A percentile compares a stretch with the other conserved stretches of the same genome.
These are phyloP conservation scores for Amphiprion ocellaris DNA, from an alignment of 2,113 vertebrate species.

Conservation along the genomic window DNA sequence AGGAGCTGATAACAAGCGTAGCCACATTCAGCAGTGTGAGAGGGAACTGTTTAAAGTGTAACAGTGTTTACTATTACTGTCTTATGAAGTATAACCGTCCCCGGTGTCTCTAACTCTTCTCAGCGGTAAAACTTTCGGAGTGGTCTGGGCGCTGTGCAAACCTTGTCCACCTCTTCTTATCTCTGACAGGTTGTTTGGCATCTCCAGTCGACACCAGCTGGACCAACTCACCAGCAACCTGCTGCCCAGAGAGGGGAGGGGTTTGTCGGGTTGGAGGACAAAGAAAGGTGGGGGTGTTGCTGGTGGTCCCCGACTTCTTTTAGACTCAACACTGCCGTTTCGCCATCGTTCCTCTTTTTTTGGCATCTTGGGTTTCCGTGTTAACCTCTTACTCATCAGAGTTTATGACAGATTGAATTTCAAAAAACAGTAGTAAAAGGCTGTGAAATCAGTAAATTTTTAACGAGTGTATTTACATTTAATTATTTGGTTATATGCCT, in stretches of 20 bases:
- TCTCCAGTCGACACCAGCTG: constrained; percentile 79
- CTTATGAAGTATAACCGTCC: constrained; percentile 38
- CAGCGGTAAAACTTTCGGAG: constrained; percentile 37
- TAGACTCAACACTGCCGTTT: background rate
- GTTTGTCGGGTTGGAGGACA: constrained; percentile 41
- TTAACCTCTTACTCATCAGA: constrained; percentile 43
- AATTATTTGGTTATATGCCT: constrained; percentile 26
- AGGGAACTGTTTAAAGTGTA: constrained; percentile 31
- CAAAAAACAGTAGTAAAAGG: constrained; percentile 28
- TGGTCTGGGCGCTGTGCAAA: constrained; percentile 62
- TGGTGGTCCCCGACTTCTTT: constrained; percentile 27
- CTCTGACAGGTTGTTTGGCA: constrained; percentile 84
- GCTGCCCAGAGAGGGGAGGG: constrained; percentile 64
- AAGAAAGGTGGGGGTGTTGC: constrained; percentile 42
- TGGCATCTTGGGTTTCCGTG: constrained; percentile 21
- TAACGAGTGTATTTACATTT: constrained; percentile 38
- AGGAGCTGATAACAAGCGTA: constrained; percentile 58
- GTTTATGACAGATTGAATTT: constrained; percentile 21
- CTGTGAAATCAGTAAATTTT: constrained; percentile 33
- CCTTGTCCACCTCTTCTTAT: constrained; percentile 76
- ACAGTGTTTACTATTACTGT: constrained; percentile 39
- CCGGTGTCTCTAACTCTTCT: constrained; percentile 22
- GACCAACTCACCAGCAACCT: constrained; percentile 78
- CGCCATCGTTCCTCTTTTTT: background rate
- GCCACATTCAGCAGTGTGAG: constrained; percentile 16